A percentile compares a stretch with the other conserved stretches of the same genome.
These are phyloP conservation scores for Theocolax elegans DNA, from an alignment of 1,140 invertebrate genomes.

Conservation along the genomic window DNA sequence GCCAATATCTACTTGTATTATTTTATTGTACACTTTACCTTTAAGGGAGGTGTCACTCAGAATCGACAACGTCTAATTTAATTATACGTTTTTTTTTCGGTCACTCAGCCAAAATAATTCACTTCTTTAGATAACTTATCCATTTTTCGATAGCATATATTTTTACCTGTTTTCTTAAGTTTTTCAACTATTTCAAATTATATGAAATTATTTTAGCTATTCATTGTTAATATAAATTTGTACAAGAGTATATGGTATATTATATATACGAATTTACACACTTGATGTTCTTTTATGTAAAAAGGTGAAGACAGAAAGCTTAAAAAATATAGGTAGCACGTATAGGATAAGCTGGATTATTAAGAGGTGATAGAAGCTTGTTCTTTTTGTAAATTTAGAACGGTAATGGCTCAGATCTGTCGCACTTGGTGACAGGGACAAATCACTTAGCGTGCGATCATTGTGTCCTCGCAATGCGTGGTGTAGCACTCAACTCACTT, in stretches of 20 bases:
- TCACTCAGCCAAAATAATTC: too few species aligned
- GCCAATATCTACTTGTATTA: too few species aligned
- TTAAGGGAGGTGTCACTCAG: not conserved
- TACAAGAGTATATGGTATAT: too few species aligned
- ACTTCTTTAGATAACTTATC: too few species aligned
- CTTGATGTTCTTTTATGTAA: not conserved
- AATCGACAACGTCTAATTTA: not conserved
- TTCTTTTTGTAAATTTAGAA: constrained; percentile 32
- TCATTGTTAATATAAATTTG: too few species aligned
- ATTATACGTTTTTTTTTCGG: not conserved
- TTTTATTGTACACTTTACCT: too few species aligned
- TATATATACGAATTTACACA: too few species aligned
- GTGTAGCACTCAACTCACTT: constrained; percentile 45
- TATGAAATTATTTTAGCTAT: too few species aligned
- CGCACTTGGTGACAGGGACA: constrained; percentile 56
- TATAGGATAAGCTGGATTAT: constrained; percentile 28
- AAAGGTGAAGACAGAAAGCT: not conserved
- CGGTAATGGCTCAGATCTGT: constrained; percentile 33
- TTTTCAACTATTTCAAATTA: too few species aligned
- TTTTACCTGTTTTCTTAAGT: too few species aligned
- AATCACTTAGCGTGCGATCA: constrained; percentile 56
- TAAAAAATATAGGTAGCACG: constrained; percentile 35
- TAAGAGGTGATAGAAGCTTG: constrained; percentile 20
- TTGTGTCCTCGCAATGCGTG: constrained; percentile 44
- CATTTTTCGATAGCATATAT: too few species aligned